phyloP scores from a whole-genome alignment of 2,888 invertebrate genomes.

The Muschampia plurimacula region DNA sequence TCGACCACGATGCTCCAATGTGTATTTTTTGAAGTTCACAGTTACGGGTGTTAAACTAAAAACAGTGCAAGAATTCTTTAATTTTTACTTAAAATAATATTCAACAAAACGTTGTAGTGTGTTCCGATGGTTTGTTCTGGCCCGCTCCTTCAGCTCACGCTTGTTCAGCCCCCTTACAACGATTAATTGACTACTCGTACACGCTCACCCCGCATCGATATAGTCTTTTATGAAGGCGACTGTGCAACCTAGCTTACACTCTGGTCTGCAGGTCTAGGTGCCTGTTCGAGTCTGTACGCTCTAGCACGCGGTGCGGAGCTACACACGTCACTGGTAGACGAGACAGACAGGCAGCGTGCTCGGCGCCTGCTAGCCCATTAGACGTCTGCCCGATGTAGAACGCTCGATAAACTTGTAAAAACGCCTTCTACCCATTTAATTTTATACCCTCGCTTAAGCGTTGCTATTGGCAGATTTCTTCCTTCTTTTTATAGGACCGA shows the following conservation, averaged over 20 bases:
- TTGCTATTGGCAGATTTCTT: conserved; percentile 83
- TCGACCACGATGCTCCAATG: no score
- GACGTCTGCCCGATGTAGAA: conserved; percentile 81
- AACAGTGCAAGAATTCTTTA: no score
- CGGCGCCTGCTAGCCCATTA: conserved; percentile 83
- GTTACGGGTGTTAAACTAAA: no score
- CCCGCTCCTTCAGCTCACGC: no score
- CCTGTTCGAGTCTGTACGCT: conserved; percentile 53
- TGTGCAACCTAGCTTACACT: background rate
- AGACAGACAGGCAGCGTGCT: conserved; percentile 81
- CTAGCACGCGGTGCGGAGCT: conserved; percentile 23
- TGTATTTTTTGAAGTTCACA: no score
- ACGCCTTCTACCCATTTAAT: conserved; percentile 84
- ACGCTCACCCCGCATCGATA: background rate
- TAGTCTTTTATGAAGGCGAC: background rate
- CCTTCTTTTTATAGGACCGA: conserved; percentile 71
- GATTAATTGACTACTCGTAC: background rate
- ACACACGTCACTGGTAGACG: conserved; percentile 66
- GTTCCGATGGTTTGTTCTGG: background rate
- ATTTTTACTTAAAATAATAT: no score
- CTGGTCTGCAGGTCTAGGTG: conserved; percentile 42
- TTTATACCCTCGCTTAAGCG: conserved; percentile 82
- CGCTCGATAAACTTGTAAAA: conserved; percentile 86
- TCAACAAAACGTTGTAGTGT: background rate
- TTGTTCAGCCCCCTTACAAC: no score